These are phyloP conservation scores for Drosophila ironensis DNA, from an alignment of 1,140 invertebrate genomes.

Conservation along the genomic window DNA sequence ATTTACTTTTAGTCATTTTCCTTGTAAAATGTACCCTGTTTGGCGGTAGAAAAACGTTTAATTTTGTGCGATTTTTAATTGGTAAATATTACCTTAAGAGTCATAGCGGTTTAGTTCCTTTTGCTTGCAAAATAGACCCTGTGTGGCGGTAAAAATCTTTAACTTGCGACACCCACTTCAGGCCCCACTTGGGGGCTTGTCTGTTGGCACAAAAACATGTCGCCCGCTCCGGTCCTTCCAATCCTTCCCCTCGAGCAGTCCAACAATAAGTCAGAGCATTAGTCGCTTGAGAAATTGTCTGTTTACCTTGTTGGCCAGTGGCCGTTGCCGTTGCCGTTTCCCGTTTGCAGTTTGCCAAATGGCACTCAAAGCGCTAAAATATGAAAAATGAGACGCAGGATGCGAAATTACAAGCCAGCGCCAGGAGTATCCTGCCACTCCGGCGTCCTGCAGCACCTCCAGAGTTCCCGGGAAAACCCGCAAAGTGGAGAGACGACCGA, in stretches of 20 bases:
- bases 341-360: constrained; percentile 58
- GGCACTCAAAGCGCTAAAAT: constrained; percentile 69
- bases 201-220: constrained; percentile 35
- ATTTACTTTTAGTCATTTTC: no score
- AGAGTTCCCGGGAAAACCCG: constrained; percentile 44
- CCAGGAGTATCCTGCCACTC: constrained; percentile 46
- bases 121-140: neutral
- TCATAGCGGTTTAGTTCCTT: neutral
- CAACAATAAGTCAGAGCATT: constrained; percentile 75
- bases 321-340: constrained; percentile 31
- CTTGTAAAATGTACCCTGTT: no score
- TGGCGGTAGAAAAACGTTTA: no score
- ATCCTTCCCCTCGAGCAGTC: constrained; percentile 20
- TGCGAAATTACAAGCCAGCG: constrained; percentile 60
- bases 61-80: no score
- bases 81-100: neutral
- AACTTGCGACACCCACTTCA: neutral
- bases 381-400: constrained; percentile 78
- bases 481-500: constrained; percentile 43
- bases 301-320: constrained; percentile 72
- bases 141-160: neutral
- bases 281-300: constrained; percentile 78
- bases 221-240: constrained; percentile 11
- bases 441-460: constrained; percentile 59
- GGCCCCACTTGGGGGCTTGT: constrained; percentile 25